These are phyloP conservation scores for Dorcus hopei DNA, from an alignment of 2,888 invertebrate genomes.

Conservation along the genomic window DNA sequence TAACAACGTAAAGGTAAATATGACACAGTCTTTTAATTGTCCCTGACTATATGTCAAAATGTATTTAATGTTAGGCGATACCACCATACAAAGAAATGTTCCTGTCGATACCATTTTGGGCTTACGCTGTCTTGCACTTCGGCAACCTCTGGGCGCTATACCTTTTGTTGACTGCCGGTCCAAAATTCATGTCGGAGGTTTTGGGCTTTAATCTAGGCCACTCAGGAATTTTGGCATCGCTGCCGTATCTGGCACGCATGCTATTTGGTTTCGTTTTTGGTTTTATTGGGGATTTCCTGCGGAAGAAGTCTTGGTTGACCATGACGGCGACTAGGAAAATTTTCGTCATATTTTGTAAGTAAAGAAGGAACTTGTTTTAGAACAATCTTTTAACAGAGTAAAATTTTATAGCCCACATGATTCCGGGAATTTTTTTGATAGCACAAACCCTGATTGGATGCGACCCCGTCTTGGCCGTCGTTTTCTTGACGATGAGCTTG, in stretches of 20 bases:
- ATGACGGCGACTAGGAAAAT: slow-evolving; percentile 62
- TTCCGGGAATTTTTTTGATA: slow-evolving; percentile 53
- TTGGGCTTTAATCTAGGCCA: slow-evolving; percentile 68
- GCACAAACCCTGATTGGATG: slow-evolving; percentile 60
- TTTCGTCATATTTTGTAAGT: slow-evolving; percentile 64
- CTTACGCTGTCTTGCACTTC: slow-evolving; percentile 65
- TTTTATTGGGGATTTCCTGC: slow-evolving; percentile 63
- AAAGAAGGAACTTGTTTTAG: neutral
- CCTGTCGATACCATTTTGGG: slow-evolving; percentile 66
- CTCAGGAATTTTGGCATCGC: slow-evolving; percentile 66
- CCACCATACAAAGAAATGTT: slow-evolving; percentile 64
- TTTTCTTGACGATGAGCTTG: slow-evolving; percentile 65
- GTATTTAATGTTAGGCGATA: slow-evolving; percentile 50
- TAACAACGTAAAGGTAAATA: slow-evolving; percentile 33
- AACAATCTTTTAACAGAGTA: neutral
- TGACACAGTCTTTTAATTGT: neutral
- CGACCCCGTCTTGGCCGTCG: slow-evolving; percentile 60
- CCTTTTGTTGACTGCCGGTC: slow-evolving; percentile 73
- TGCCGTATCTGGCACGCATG: slow-evolving; percentile 70
- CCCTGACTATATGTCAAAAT: too few species aligned
- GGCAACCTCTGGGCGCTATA: slow-evolving; percentile 76
- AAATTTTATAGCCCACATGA: slow-evolving; percentile 43
- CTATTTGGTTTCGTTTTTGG: slow-evolving; percentile 70
- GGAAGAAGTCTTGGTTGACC: slow-evolving; percentile 48
- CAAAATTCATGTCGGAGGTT: slow-evolving; percentile 70